Conservation (phyloP, 2,113 vertebrate species). For the Excalfactoria chinensis region DNA sequence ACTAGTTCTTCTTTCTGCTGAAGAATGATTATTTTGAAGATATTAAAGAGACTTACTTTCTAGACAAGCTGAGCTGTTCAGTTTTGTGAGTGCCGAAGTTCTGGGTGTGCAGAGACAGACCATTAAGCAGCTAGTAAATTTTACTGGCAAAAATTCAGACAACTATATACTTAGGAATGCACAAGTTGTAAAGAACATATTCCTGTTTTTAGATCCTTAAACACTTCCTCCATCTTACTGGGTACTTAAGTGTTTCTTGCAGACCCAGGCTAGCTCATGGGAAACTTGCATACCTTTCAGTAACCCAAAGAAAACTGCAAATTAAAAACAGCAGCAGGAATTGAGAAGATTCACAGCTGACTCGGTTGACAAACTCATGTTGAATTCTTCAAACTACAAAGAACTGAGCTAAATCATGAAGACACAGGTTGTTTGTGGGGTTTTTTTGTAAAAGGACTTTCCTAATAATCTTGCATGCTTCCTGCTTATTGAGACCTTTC, state of each 20-base stretch:
- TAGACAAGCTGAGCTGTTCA: neutral
- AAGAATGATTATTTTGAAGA: neutral
- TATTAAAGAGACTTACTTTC: neutral
- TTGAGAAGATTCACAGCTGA: neutral
- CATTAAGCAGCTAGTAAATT: neutral
- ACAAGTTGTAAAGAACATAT: neutral
- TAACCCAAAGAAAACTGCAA: neutral
- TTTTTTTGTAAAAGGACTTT: neutral
- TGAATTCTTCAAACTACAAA: neutral
- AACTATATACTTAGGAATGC: neutral
- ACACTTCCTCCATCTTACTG: neutral
- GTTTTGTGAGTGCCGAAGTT: neutral
- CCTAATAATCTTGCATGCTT: neutral
- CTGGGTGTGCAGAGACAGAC: neutral
- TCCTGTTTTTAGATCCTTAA: neutral
- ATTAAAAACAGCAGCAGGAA: conserved; percentile 1
- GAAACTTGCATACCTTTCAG: neutral
- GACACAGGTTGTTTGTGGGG: no score
- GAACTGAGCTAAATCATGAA: neutral
- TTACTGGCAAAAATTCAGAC: conserved; percentile 14
- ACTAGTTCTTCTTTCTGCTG: neutral
- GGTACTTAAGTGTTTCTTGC: neutral
- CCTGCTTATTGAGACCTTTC: neutral
- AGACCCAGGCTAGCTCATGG: neutral
- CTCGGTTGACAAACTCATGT: neutral